These are phyloP conservation scores for Platynereis dumerilii DNA, from an alignment of 2,888 invertebrate species.

Conservation along the genomic window DNA sequence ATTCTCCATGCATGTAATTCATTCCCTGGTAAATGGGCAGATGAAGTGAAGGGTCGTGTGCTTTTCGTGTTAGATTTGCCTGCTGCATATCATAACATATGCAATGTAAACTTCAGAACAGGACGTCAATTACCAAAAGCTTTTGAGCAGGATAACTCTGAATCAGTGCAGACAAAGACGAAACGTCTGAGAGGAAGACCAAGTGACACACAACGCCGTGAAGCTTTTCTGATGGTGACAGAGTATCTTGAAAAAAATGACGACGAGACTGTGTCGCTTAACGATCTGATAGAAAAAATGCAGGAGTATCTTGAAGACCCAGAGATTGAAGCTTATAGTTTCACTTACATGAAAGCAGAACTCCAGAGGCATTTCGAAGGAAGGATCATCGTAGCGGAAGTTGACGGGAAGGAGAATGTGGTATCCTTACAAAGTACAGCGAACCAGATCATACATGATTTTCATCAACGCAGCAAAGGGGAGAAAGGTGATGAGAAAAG, in stretches of 20 bases:
- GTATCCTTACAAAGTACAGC: constrained; percentile 38
- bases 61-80: constrained; percentile 10
- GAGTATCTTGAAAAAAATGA: constrained; percentile 22
- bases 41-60: constrained; percentile 1
- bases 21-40: constrained; percentile 1
- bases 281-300: constrained; percentile 11
- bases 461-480: constrained; percentile 27
- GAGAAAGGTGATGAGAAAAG: constrained; percentile 25
- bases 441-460: constrained; percentile 29
- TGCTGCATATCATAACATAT: constrained; percentile 17
- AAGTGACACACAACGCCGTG: neutral
- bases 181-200: neutral
- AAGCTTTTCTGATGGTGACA: constrained; percentile 20
- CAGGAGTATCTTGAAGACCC: neutral
- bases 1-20: too few species aligned
- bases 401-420: constrained; percentile 35
- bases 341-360: constrained; percentile 35
- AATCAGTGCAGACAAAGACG: neutral
- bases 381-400: constrained; percentile 35
- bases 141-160: neutral
- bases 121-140: neutral
- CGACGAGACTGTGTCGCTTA: constrained; percentile 17
- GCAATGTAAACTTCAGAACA: constrained; percentile 19
- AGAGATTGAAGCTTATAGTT: constrained; percentile 20
- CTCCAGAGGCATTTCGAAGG: constrained; percentile 36